These are phyloP conservation scores for Astur gentilis DNA, from an alignment of 2,113 vertebrate species.

Conservation along the genomic window DNA sequence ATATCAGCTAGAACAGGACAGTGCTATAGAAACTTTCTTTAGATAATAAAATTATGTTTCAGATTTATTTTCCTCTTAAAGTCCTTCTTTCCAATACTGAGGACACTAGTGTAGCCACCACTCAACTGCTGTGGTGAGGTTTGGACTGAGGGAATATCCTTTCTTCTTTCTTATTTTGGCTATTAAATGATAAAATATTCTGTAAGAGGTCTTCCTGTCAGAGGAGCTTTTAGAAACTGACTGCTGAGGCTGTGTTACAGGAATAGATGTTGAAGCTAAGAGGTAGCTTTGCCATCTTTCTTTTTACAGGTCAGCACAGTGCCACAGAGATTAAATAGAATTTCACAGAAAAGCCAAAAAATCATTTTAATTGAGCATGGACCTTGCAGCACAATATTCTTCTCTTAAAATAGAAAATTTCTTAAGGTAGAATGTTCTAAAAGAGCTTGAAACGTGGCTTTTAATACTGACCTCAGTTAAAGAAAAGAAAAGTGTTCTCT, in stretches of 20 bases:
- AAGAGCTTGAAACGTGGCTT: neutral
- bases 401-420: slow-evolving; percentile 39
- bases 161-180: slow-evolving; percentile 25
- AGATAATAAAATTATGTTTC: neutral
- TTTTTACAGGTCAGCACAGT: slow-evolving; percentile 5
- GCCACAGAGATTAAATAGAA: slow-evolving; percentile 34
- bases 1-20: neutral
- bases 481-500: neutral
- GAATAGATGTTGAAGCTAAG: slow-evolving; percentile 13
- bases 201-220: neutral
- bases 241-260: slow-evolving; percentile 17
- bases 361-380: slow-evolving; percentile 16
- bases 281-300: slow-evolving; percentile 16
- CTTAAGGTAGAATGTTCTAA: slow-evolving; percentile 14
- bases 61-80: neutral
- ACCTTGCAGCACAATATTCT: slow-evolving; percentile 7
- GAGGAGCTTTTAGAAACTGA: slow-evolving; percentile 19
- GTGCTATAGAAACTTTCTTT: neutral
- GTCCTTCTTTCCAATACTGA: neutral
- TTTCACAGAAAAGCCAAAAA: slow-evolving; percentile 30
- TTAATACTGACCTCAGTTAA: neutral
- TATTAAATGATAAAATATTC: slow-evolving; percentile 19
- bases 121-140: neutral
- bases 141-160: neutral
- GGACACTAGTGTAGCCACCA: neutral